phyloP scores from a whole-genome alignment of 2,797 vertebrate genomes.

The Thalassophryne amazonica region DNA sequence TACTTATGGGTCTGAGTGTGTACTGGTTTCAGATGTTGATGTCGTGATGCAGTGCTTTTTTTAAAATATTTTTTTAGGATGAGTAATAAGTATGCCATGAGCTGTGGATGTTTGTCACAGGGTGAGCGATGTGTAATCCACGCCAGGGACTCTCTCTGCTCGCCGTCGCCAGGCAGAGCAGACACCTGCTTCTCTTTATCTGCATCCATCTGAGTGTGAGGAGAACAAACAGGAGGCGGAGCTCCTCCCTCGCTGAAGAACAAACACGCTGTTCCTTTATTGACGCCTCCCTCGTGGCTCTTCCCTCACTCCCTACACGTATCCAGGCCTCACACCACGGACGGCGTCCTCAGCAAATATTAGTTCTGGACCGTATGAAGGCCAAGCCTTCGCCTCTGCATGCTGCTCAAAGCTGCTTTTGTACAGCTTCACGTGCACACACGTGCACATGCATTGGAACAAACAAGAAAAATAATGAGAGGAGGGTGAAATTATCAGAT shows the following conservation, averaged over 20 bases:
- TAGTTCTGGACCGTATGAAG: constrained; percentile 34
- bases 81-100: no score
- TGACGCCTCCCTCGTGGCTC: constrained; percentile 44
- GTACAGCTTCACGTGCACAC: neutral
- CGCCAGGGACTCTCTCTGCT: constrained; percentile 13
- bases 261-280: constrained; percentile 54
- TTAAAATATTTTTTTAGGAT: no score
- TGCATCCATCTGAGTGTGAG: constrained; percentile 30
- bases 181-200: constrained; percentile 49
- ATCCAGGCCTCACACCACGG: constrained; percentile 44
- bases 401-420: neutral
- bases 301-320: constrained; percentile 2
- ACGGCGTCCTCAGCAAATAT: constrained; percentile 47
- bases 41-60: no score
- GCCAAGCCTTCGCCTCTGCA: no score
- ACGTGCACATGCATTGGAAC: neutral
- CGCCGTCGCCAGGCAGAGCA: constrained; percentile 4
- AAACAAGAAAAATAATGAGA: constrained; percentile 3
- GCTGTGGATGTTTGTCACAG: no score
- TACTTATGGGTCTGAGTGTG: no score
- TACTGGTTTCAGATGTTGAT: no score
- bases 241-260: constrained; percentile 10
- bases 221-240: constrained; percentile 40
- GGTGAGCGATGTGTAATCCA: no score
- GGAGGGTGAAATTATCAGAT: constrained; percentile 17